phyloP scores from a whole-genome alignment of 1,140 invertebrate species.

The Parasteatoda tepidariorum region DNA sequence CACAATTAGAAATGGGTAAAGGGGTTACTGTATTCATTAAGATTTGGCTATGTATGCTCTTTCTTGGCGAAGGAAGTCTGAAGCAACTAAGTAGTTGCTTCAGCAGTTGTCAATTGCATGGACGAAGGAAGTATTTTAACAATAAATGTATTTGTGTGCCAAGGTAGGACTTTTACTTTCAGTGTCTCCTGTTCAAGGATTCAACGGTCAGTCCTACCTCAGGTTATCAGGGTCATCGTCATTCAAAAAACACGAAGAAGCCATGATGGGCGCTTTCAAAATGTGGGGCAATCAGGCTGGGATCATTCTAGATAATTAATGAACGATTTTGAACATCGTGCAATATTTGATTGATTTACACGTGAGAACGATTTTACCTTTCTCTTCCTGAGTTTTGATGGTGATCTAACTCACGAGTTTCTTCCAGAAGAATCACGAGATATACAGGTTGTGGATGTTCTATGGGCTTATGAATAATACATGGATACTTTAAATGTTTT shows the following conservation, averaged over 20 bases:
- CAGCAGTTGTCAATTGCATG: neutral
- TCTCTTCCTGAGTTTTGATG: neutral
- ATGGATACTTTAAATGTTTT: too few relatives aligned
- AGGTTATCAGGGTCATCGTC: constrained; percentile 28
- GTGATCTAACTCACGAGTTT: neutral
- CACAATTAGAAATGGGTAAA: constrained; percentile 34
- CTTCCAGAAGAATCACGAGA: neutral
- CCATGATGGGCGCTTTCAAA: neutral
- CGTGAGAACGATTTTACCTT: neutral
- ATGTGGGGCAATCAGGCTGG: neutral
- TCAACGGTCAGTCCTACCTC: constrained; percentile 13
- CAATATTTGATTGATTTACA: neutral
- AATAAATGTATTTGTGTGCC: constrained; percentile 33
- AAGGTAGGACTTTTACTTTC: constrained; percentile 19
- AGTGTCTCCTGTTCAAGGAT: constrained; percentile 34
- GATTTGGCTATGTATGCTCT: neutral
- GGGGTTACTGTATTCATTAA: constrained; percentile 12
- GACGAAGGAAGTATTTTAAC: neutral
- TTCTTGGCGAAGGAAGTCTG: constrained; percentile 1
- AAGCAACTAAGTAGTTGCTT: neutral
- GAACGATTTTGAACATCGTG: neutral
- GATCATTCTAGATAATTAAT: neutral
- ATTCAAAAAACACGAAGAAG: neutral
- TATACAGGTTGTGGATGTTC: neutral
- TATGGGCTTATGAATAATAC: too few relatives aligned